Base-by-base conservation (phyloP, 2,888 invertebrate species). In the Anthophora plumipes region DNA sequence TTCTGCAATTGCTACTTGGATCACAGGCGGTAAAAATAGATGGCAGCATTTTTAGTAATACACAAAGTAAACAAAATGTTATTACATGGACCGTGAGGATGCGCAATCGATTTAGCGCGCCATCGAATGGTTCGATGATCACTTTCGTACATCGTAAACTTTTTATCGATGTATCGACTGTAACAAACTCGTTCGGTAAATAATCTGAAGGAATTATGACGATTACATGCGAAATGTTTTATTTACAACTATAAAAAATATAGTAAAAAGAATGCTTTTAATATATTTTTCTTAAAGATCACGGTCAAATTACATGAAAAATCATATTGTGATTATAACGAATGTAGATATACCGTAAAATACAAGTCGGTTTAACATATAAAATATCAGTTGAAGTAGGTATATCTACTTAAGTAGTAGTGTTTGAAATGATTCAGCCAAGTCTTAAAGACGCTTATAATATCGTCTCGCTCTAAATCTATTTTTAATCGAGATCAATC, bases 341-440 rank as follows among this genome's bases (percentile, higher is more conserved):
- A 4, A 57, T n/a, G 17, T 17, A 20, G 12, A n/a, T 39, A 17
- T 50, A 25, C 50, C 25, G 50, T 9, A n/a, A 39, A 70, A n/a
- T 70, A 41, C 39, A 8, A 2, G 14, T 39, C 20, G 22, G 52
- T 50, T 31, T 20, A 55, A 41, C n/a, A 12, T 17, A 25, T 48
- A 11, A 11, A 0, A 68, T n/a, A 14, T 57, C 3, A 4, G 37
- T 52, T 31, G 0, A 1, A 31, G 20, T 54, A 25, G 0, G 12
- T 67, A 22, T 22, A 25, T 55, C 31, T 66, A 80, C 37, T 71
- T 46, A 48, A 70, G 80, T 82, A 82, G 81, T 82, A 59, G 0
- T 20, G 0, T 57, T 41, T 8, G 9, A 72, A 79, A 63, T 70
- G 55, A 25, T 5, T 68, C 22, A 12, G 59, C 39, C 20, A 22